phyloP scores from a whole-genome alignment of 1,140 invertebrate species.

The Drepana arcuata region DNA sequence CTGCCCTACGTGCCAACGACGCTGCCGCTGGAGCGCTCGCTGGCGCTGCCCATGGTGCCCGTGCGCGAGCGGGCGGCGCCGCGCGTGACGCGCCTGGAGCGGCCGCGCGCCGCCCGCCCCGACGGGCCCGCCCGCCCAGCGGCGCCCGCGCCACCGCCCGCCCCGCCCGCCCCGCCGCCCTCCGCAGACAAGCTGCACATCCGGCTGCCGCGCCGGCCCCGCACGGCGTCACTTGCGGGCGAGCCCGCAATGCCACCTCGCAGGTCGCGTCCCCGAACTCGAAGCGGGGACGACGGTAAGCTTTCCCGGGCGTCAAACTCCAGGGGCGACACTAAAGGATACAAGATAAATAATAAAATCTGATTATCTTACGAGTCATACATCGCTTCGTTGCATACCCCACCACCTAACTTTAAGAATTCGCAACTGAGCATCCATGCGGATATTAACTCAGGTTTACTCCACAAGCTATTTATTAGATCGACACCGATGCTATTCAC shows the following conservation, averaged over 20 bases:
- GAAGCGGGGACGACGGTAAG: slow-evolving; percentile 38
- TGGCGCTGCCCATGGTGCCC: slow-evolving; percentile 85
- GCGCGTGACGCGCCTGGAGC: slow-evolving; percentile 87
- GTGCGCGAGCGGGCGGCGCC: slow-evolving; percentile 79
- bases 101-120: slow-evolving; percentile 88
- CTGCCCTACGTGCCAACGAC: slow-evolving; percentile 90
- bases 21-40: slow-evolving; percentile 84
- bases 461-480: too few relatives aligned
- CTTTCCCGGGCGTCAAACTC: too few relatives aligned
- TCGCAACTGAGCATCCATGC: too few relatives aligned
- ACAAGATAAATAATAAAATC: too few relatives aligned
- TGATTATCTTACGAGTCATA: too few relatives aligned
- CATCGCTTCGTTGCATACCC: too few relatives aligned
- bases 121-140: slow-evolving; percentile 88
- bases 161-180: slow-evolving; percentile 2
- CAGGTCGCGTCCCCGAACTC: slow-evolving; percentile 23
- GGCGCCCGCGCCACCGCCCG: slow-evolving; percentile 72
- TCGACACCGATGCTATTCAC: too few relatives aligned
- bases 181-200: slow-evolving; percentile 22
- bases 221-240: slow-evolving; percentile 23
- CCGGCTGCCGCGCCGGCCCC: slow-evolving; percentile 26
- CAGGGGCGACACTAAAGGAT: too few relatives aligned
- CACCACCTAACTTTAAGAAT: too few relatives aligned
- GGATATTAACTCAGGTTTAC: too few relatives aligned
- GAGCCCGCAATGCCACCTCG: slow-evolving; percentile 14